Evolutionary conservation across 1,140 invertebrate species (phyloP).

Genomic region (Propsilocerus akamusi): DNA sequence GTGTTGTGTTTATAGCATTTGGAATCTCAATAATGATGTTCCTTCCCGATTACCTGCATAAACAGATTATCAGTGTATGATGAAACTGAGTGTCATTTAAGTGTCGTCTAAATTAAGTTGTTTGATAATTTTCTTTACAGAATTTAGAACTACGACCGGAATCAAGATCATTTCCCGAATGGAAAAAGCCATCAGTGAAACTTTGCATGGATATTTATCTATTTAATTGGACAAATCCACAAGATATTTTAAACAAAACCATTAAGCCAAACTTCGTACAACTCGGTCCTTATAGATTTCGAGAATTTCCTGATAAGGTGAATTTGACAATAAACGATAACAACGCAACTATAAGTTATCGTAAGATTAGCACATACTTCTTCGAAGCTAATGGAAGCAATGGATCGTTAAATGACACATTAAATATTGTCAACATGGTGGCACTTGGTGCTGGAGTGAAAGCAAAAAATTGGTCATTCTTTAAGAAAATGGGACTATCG

Average conservation of each 20-base stretch:
- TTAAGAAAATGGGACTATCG: conserved; percentile 35
- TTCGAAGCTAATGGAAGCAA: conserved; percentile 54
- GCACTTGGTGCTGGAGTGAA: conserved; percentile 47
- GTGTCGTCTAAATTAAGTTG: not conserved
- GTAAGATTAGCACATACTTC: conserved; percentile 50
- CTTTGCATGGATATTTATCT: conserved; percentile 58
- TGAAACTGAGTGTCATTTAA: not conserved
- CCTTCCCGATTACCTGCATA: not conserved
- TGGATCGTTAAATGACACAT: conserved; percentile 55
- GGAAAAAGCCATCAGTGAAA: conserved; percentile 54
- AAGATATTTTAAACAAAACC: conserved; percentile 24
- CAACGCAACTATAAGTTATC: conserved; percentile 67
- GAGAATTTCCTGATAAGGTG: conserved; percentile 46
- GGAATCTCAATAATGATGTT: not conserved
- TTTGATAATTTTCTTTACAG: conserved; percentile 27
- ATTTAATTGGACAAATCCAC: conserved; percentile 68
- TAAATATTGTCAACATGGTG: conserved; percentile 60
- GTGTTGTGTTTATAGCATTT: not conserved
- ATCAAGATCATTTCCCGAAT: conserved; percentile 40
- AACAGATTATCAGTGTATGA: not conserved
- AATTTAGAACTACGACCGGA: conserved; percentile 36
- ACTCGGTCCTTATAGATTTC: conserved; percentile 53
- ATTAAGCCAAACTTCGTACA: conserved; percentile 44
- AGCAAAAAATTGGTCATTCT: conserved; percentile 29
- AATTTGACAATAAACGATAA: conserved; percentile 45